Conservation (phyloP, 1,140 invertebrate genomes). For the Arctopsyche grandis region DNA sequence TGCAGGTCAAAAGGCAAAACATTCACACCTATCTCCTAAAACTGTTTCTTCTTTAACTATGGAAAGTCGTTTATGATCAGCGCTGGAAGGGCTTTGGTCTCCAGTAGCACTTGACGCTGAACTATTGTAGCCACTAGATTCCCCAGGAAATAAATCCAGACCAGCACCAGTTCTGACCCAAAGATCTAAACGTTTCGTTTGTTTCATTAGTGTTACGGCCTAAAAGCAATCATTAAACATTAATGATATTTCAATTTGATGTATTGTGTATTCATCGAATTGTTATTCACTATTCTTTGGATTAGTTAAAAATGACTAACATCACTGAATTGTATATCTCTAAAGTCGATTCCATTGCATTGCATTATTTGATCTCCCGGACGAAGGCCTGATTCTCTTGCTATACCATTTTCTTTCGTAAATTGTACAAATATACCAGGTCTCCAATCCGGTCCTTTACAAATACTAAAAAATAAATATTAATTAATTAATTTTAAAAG, state of each 20-base stretch:
- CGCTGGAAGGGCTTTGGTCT: conserved; percentile 74
- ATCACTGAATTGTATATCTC: conserved; percentile 82
- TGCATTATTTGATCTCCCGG: conserved; percentile 92
- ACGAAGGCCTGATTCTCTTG: conserved; percentile 84
- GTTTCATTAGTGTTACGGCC: conserved; percentile 82
- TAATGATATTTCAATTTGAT: neutral
- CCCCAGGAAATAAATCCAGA: conserved; percentile 79
- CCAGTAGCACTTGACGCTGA: conserved; percentile 81
- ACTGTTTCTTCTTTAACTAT: conserved; percentile 75
- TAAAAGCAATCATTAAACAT: conserved; percentile 55
- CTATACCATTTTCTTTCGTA: conserved; percentile 89
- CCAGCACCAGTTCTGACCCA: conserved; percentile 78
- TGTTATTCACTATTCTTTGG: no score
- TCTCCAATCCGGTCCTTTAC: conserved; percentile 85
- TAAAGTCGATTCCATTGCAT: conserved; percentile 86
- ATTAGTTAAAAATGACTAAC: conserved; percentile 60
- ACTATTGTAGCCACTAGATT: conserved; percentile 83
- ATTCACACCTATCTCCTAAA: conserved; percentile 65
- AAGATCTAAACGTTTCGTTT: conserved; percentile 77
- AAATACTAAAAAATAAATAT: conserved; percentile 69
- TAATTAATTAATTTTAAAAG: neutral
- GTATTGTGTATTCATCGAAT: no score
- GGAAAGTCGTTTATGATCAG: conserved; percentile 71
- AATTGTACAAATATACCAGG: conserved; percentile 91
- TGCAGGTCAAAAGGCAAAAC: neutral